These are phyloP conservation scores for Eupsilia transversa DNA, from an alignment of 2,888 invertebrate genomes.

Conservation along the genomic window DNA sequence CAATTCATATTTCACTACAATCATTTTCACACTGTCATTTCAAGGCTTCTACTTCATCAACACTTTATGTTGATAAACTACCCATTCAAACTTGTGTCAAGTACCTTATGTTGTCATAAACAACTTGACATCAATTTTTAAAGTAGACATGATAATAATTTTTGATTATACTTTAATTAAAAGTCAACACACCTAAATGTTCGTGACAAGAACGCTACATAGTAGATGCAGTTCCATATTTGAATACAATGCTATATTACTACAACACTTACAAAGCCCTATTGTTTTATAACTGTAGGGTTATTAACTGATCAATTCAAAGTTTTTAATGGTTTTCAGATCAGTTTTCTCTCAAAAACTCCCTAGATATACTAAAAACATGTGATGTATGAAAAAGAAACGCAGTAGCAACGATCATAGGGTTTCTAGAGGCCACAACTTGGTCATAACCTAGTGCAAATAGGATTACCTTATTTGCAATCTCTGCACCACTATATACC, in stretches of 20 bases:
- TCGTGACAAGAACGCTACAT: slow-evolving; percentile 24
- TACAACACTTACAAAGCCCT: slow-evolving; percentile 47
- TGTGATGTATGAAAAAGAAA: slow-evolving; percentile 26
- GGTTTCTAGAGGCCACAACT: slow-evolving; percentile 75
- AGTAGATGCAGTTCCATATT: slow-evolving; percentile 45
- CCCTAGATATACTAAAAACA: neutral
- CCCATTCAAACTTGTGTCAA: slow-evolving; percentile 3
- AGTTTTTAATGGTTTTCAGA: slow-evolving; percentile 19
- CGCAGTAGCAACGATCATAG: slow-evolving; percentile 61
- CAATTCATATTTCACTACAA: neutral
- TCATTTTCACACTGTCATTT: neutral
- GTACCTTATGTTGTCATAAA: neutral
- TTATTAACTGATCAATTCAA: slow-evolving; percentile 13
- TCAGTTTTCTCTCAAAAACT: slow-evolving; percentile 22
- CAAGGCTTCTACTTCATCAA: slow-evolving; percentile 21
- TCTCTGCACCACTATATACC: slow-evolving; percentile 47
- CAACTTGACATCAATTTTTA: slow-evolving; percentile 13
- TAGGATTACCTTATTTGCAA: slow-evolving; percentile 68
- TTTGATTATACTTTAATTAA: neutral
- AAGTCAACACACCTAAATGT: slow-evolving; percentile 26
- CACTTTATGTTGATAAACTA: slow-evolving; percentile 6
- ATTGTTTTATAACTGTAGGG: slow-evolving; percentile 50
- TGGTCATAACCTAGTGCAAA: slow-evolving; percentile 75
- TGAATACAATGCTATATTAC: slow-evolving; percentile 56
- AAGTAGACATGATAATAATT: neutral